Base-by-base conservation (phyloP, 2,888 invertebrate genomes). In the Brachycybe producta region DNA sequence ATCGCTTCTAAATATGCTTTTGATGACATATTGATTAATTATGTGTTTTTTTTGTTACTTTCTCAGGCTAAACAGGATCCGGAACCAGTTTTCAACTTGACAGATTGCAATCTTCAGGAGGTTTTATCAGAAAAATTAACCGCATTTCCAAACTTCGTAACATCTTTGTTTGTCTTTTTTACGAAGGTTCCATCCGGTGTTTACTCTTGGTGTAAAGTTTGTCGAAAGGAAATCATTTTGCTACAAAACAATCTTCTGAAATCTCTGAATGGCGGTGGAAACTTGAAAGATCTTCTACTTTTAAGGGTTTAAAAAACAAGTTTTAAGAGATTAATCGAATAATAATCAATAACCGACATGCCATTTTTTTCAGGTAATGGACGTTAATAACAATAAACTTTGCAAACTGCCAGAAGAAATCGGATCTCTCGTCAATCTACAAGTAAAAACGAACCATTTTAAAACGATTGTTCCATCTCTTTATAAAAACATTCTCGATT, bases 171-270 rank as follows among this genome's bases (percentile, higher is more conserved):
- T 15, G 21, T 5, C 5, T 28, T 28, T 30, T n/a, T 28, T 24
- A 41, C 26, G 15, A 36, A 52, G 52, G 49, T 52, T 17, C 52
- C 52, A 28, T 41, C 49, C 23, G 52, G 49, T 36, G 49, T 52
- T 21, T 52, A 43, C 24, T 41, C 52, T 2, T 52, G 52, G 52
- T 52, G 52, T 39, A 52, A 52, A 38, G 52, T 52, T 13, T 52
- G 52, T 26, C 26, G 44, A 3, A 52, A 52, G 28, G 48, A 52
- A 38, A 24, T 48, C 15, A 30, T 52, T 15, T 36, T 52, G 8
- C 30, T 52, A 27, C 48, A 49, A 30, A 47, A 52, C 36, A 52
- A 52, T 24, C 7, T 15, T 15, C 30, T 52, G 19, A 43, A 34
- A 30, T 49, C 52, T n/a, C 21, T 52, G 30, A 23, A 28, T 26